Conservation (phyloP, 2,888 invertebrate species). For the Polymixis flavicincta region DNA sequence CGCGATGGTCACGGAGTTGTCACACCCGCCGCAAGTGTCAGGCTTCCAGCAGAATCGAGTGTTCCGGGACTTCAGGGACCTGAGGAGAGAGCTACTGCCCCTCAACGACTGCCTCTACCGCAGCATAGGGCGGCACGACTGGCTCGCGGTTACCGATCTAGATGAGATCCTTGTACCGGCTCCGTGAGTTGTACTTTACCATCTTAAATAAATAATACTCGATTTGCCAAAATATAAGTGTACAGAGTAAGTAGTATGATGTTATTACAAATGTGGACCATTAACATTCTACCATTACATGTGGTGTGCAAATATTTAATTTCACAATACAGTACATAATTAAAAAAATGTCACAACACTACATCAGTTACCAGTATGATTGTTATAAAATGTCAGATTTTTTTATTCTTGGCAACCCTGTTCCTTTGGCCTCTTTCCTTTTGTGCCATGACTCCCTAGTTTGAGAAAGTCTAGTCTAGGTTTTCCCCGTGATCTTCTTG, state of each 20-base stretch:
- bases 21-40: conserved; percentile 46
- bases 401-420: background rate
- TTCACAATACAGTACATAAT: too few relatives aligned
- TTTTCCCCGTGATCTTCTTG: background rate
- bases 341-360: too few relatives aligned
- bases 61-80: conserved; percentile 21
- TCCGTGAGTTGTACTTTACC: conserved; percentile 13
- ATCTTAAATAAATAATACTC: too few relatives aligned
- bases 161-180: conserved; percentile 51
- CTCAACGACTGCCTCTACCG: conserved; percentile 55
- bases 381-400: too few relatives aligned
- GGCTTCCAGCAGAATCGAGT: background rate
- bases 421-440: background rate
- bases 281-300: too few relatives aligned
- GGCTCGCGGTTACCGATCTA: conserved; percentile 45
- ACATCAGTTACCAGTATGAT: too few relatives aligned
- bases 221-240: too few relatives aligned
- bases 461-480: background rate
- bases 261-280: too few relatives aligned
- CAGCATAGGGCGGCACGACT: conserved; percentile 24
- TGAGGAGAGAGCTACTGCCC: conserved; percentile 44
- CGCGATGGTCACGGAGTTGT: conserved; percentile 39
- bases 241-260: too few relatives aligned
- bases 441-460: background rate
- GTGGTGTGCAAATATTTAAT: too few relatives aligned